These are phyloP conservation scores for Panthera tigris DNA, from an alignment of 2,113 vertebrate genomes.

Conservation along the genomic window DNA sequence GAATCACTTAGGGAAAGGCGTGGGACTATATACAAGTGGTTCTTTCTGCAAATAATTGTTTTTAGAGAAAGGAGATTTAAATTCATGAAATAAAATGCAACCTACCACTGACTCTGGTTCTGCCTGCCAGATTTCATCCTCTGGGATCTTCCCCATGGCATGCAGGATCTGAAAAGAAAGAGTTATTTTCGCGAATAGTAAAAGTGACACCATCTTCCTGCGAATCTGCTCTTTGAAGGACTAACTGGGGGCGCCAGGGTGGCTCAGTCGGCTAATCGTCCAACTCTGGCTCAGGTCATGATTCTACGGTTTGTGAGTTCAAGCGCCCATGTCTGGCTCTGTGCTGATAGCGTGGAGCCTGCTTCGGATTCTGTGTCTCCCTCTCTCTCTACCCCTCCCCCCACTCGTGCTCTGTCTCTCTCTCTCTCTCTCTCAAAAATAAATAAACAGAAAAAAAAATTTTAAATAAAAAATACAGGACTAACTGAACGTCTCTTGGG, in stretches of 20 bases:
- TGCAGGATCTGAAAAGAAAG: constrained; percentile 89
- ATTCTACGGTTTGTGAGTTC: too few relatives aligned
- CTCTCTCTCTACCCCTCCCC: too few relatives aligned
- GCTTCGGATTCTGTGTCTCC: too few relatives aligned
- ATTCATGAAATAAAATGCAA: constrained; percentile 63
- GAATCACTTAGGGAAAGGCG: not conserved
- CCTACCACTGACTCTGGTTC: constrained; percentile 92
- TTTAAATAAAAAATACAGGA: not conserved
- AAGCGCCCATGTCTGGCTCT: too few relatives aligned
- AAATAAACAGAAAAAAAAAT: too few relatives aligned
- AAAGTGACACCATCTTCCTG: constrained; percentile 1
- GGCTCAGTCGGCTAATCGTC: too few relatives aligned
- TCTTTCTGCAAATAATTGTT: constrained; percentile 5
- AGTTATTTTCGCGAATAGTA: not conserved
- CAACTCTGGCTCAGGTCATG: too few relatives aligned
- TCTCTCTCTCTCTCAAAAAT: too few relatives aligned
- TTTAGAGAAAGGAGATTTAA: not conserved
- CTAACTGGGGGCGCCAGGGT: not conserved
- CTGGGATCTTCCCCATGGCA: constrained; percentile 90
- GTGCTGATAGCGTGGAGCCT: too few relatives aligned
- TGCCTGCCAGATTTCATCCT: constrained; percentile 92
- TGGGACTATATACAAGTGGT: not conserved
- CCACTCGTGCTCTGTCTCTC: too few relatives aligned
- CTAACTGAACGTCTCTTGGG: not conserved
- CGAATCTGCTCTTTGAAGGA: constrained; percentile 16